Base-by-base conservation (phyloP, 92 coral and sea anemone genomes). In the Epizoanthus rinbou region DNA sequence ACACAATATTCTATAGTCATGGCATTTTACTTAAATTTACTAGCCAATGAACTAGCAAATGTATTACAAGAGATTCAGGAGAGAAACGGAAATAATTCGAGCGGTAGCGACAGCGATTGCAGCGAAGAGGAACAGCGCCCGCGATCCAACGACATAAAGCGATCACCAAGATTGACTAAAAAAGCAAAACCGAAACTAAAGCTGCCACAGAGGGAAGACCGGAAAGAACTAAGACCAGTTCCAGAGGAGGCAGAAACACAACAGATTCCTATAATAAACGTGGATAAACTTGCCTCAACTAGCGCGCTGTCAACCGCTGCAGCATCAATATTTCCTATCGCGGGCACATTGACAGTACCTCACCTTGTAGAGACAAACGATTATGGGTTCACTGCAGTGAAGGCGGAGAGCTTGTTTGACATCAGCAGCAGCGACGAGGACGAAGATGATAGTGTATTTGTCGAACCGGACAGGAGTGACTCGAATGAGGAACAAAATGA, bases 341-440 rank as follows among this genome's bases (percentile, higher is more conserved):
- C 82, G 11, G 60, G 72, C 16, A 78, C 82, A 6, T 17, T 78
- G 24, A 62, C 72, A 9, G 82, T 78, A 37, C 82, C 82, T 78
- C 72, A 60, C 18, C 57, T 78, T 24, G 69, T 15, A 23, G 11
- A 76, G 28, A 21, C 15, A 35, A 72, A 85, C 2, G 73, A 86
- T 3, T 87, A 39, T n/a, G 87, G 79, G 8, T 86, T 93, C 74
- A 83, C 76, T 37, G 88, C 93, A 41, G 85, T 88, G 33, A 91
- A 72, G 57, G 98, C 95, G 4, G 95, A 89, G 78, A 82, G 74
- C 52, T n/a, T 93, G 69, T 89, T 91, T 81, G 95, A 93, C 47
- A 84, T 91, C 10, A 91, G 93, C 70, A 94, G 90, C 69, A 85
- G 86, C 3, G 98, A 93, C n/a, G 92, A 89, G 1, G 84, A 90